These are phyloP conservation scores for Tor tambroides DNA, from an alignment of 2,113 vertebrate genomes.

Conservation along the genomic window DNA sequence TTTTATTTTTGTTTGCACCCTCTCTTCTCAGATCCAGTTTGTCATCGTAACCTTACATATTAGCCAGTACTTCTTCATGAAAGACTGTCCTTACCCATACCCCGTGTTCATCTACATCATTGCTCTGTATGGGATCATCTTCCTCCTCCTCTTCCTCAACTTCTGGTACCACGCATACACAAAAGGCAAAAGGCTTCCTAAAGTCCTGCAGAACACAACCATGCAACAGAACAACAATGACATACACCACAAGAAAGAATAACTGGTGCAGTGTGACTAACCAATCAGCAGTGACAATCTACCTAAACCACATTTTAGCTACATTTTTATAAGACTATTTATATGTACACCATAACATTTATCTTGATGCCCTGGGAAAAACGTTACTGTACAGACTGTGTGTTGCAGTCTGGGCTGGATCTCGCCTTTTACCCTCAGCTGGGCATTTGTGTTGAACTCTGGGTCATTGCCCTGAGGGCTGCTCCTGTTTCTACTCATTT, in stretches of 20 bases:
- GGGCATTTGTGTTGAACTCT: conserved; percentile 20
- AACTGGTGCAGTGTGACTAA: conserved; percentile 51
- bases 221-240: conserved; percentile 76
- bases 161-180: conserved; percentile 98
- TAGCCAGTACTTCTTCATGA: conserved; percentile 90
- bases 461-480: not conserved
- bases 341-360: conserved; percentile 24
- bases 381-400: conserved; percentile 2
- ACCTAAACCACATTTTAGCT: conserved; percentile 1
- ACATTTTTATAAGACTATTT: conserved; percentile 51
- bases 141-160: conserved; percentile 93
- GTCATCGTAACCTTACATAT: conserved; percentile 86
- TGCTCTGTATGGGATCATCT: conserved; percentile 83
- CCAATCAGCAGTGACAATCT: conserved; percentile 38
- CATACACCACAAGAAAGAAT: conserved; percentile 65
- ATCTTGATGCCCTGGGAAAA: conserved; percentile 16
- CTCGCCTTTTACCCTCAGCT: not conserved
- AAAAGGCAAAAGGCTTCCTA: conserved; percentile 91
- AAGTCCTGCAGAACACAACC: conserved; percentile 80
- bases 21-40: conserved; percentile 86
- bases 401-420: not conserved
- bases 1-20: conserved; percentile 14
- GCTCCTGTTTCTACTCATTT: not conserved
- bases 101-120: conserved; percentile 95
- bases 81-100: conserved; percentile 89